These are phyloP conservation scores for Arge pagana DNA, from an alignment of 2,888 invertebrate genomes.

Conservation along the genomic window DNA sequence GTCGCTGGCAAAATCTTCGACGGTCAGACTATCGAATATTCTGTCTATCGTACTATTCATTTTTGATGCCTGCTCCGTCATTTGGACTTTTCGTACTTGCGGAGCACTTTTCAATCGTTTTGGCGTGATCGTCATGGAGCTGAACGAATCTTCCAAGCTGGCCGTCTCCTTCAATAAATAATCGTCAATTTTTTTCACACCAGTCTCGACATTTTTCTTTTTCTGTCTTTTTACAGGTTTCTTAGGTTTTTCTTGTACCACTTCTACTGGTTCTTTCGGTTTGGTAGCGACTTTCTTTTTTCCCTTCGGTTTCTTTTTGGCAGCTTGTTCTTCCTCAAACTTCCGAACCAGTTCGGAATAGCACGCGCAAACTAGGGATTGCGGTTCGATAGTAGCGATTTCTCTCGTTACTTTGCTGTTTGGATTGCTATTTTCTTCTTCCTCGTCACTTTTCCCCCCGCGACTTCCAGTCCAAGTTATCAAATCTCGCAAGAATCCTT, in stretches of 20 bases:
- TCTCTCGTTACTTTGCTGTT: slow-evolving; percentile 59
- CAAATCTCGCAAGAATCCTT: slow-evolving; percentile 61
- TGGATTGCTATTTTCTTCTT: slow-evolving; percentile 42
- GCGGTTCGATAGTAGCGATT: slow-evolving; percentile 73
- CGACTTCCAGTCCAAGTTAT: slow-evolving; percentile 54
- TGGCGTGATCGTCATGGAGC: slow-evolving; percentile 44
- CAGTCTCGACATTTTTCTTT: slow-evolving; percentile 19
- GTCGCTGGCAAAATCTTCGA: slow-evolving; percentile 52
- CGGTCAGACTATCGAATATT: slow-evolving; percentile 49
- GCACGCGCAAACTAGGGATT: slow-evolving; percentile 65
- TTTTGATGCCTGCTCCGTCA: slow-evolving; percentile 38
- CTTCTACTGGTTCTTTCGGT: slow-evolving; percentile 28
- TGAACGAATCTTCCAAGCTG: slow-evolving; percentile 46
- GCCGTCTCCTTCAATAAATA: slow-evolving; percentile 41
- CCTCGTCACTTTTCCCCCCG: slow-evolving; percentile 32
- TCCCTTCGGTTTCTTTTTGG: slow-evolving; percentile 45
- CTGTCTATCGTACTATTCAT: slow-evolving; percentile 54
- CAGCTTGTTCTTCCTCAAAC: slow-evolving; percentile 65
- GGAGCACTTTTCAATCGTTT: slow-evolving; percentile 51
- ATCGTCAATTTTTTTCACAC: slow-evolving; percentile 40
- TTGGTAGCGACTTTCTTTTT: slow-evolving; percentile 33
- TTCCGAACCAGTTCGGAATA: slow-evolving; percentile 68
- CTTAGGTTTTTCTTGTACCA: slow-evolving; percentile 23
- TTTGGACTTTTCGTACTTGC: slow-evolving; percentile 51
- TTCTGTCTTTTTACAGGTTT: slow-evolving; percentile 22